Percentiles rank a stretch among this genome's conserved stretches.
Evolutionary conservation across 2,888 invertebrate genomes (phyloP).

Genomic region (Idaea biselata): DNA sequence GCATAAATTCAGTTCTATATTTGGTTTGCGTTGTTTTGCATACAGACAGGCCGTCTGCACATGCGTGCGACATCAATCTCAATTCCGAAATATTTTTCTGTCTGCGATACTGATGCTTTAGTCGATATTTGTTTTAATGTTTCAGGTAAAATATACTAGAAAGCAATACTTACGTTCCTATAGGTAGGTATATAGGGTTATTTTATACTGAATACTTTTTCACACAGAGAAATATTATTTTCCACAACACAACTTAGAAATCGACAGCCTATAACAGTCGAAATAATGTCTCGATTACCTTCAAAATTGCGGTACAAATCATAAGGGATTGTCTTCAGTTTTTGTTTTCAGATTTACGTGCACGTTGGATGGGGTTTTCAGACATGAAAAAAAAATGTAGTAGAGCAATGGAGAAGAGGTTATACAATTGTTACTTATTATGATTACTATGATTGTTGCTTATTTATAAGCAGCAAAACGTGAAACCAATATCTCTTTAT

Average conservation of each 20-base stretch:
- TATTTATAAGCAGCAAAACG: too few species aligned
- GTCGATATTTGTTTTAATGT: conserved; percentile 17
- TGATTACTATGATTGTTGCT: too few species aligned
- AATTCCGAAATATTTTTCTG: conserved; percentile 79
- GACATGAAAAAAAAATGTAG: not conserved
- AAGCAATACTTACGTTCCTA: not conserved
- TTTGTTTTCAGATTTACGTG: too few species aligned
- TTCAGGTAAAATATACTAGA: not conserved
- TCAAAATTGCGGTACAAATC: conserved; percentile 30
- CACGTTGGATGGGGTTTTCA: not conserved
- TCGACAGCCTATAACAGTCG: conserved; percentile 55
- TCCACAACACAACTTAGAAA: conserved; percentile 51
- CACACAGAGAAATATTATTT: conserved; percentile 30
- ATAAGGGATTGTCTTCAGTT: conserved; percentile 15
- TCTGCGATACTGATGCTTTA: conserved; percentile 47
- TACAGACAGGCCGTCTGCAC: conserved; percentile 77
- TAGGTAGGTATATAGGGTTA: not conserved
- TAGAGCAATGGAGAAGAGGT: too few species aligned
- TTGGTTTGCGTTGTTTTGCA: conserved; percentile 76
- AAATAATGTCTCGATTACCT: conserved; percentile 69
- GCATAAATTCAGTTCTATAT: conserved; percentile 79
- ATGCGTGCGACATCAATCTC: conserved; percentile 80
- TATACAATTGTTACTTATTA: too few species aligned
- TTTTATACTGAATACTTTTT: not conserved
- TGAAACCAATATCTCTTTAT: too few species aligned